These are phyloP conservation scores for Uria lomvia DNA, from an alignment of 2,113 vertebrate species.

Conservation along the genomic window DNA sequence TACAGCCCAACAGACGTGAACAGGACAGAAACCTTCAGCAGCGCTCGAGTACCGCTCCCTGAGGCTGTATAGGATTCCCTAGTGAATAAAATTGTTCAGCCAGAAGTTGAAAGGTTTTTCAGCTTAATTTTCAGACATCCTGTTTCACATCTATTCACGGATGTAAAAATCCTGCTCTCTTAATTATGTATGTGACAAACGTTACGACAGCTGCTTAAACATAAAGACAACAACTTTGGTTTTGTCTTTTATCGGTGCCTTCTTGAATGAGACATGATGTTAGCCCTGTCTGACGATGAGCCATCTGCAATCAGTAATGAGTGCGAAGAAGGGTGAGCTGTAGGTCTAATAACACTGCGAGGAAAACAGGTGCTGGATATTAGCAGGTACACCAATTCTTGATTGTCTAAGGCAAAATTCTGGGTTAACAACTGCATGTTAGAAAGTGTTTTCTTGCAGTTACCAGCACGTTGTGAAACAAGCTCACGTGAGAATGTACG, in stretches of 20 bases:
- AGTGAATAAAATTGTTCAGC: not conserved
- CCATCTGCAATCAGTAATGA: not conserved
- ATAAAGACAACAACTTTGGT: not conserved
- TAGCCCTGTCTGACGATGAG: not conserved
- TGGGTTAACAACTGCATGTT: not conserved
- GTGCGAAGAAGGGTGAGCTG: not conserved
- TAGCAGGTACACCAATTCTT: not conserved
- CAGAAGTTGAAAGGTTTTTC: not conserved
- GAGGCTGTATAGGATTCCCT: not conserved
- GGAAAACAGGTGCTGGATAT: not conserved
- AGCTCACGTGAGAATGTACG: accelerated
- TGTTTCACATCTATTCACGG: not conserved
- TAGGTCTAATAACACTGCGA: not conserved
- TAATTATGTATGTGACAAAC: not conserved
- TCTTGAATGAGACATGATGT: not conserved
- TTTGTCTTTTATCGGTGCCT: not conserved
- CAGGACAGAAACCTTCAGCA: accelerated
- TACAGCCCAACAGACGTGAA: not conserved
- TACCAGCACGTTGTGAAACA: not conserved
- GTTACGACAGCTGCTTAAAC: not conserved
- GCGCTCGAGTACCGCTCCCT: accelerated
- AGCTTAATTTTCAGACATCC: not conserved
- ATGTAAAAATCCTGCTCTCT: not conserved
- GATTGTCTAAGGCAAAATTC: not conserved
- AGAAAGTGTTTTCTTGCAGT: not conserved